Base-by-base conservation (phyloP, 1,140 invertebrate genomes). In the Metopolophium dirhodum region DNA sequence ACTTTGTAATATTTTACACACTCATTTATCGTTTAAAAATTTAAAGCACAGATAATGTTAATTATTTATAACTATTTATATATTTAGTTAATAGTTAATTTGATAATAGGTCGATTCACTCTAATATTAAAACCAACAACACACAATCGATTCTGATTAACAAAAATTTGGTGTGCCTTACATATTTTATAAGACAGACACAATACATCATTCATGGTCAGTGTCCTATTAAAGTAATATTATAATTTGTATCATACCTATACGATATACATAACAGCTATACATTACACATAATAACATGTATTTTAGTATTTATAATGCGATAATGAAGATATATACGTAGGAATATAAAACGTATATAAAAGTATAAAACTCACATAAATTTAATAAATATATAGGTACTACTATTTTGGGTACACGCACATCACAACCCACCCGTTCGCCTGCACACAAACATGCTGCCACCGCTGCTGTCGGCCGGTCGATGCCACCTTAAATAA, bases 331-430 rank as follows among this genome's bases (percentile, higher is more conserved):
- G 1, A 45, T 30, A 26, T 45, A 86, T 6, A 85, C 83, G 85
- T 87, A n/a, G 45, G 18, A 49, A 49, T 11, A 47, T 87, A 86
- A 14, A 22, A 20, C 41, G 7, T 37, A 83, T 23, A 41, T 86
- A 23, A 41, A 23, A 4, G 11, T 30, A 41, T 37, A 23, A 83
- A 22, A 37, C 82, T 22, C 37, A 41, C 22, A 85, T 85, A 45
- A 85, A 41, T 41, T 41, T 85, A 41, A 45, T 11, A 41, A 85
- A 41, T 77, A 77, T n/a, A n/a, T 77, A n/a, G 22, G 35, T 23
- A 37, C 37, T 41, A 86, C 18, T 87, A 49, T 87, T 87, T 87
- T 11, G 85, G 30, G n/a, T 88, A 88, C 86, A 88, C 86, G 47
- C 45, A 35, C 86, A 49, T 51, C 47, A 47, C 47, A n/a, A n/a